Evolutionary conservation across 2,113 vertebrate species (phyloP).

Genomic region (Carassius auratus): DNA sequence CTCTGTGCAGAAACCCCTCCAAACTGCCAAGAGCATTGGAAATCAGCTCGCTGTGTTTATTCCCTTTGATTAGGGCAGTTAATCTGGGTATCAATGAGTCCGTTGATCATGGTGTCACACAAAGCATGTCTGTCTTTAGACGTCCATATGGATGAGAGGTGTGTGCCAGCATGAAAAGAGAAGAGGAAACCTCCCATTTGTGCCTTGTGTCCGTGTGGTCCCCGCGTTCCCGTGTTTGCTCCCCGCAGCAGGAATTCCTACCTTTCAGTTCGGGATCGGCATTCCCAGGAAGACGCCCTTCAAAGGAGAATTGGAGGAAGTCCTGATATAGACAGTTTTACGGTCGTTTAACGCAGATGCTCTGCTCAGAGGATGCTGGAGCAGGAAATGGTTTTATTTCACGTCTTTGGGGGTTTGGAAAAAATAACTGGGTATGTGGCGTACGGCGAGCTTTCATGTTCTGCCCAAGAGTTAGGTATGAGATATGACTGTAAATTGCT

Average conservation of each 20-base stretch:
- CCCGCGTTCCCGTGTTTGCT: slow-evolving; percentile 66
- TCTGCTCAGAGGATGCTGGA: slow-evolving; percentile 79
- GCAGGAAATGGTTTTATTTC: slow-evolving; percentile 83
- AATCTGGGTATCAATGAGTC: slow-evolving; percentile 21
- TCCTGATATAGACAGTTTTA: slow-evolving; percentile 92
- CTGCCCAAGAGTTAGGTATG: slow-evolving; percentile 1
- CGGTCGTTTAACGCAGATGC: slow-evolving; percentile 82
- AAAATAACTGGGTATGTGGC: slow-evolving; percentile 12
- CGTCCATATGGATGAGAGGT: slow-evolving; percentile 30
- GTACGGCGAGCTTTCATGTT: neutral
- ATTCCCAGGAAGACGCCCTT: slow-evolving; percentile 89
- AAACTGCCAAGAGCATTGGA: slow-evolving; percentile 2
- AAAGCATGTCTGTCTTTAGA: neutral
- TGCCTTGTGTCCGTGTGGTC: slow-evolving; percentile 55
- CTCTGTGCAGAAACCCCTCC: slow-evolving; percentile 13
- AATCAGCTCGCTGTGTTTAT: neutral
- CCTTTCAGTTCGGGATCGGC: slow-evolving; percentile 77
- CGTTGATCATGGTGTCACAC: neutral
- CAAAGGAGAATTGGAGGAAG: slow-evolving; percentile 95
- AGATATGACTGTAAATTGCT: neutral
- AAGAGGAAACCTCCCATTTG: slow-evolving; percentile 62
- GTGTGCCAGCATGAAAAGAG: slow-evolving; percentile 24
- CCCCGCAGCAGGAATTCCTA: slow-evolving; percentile 90
- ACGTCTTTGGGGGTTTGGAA: slow-evolving; percentile 75
- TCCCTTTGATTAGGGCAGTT: slow-evolving; percentile 19